These are phyloP conservation scores for Platypus cylindrus DNA, from an alignment of 2,888 invertebrate species.

Conservation along the genomic window DNA sequence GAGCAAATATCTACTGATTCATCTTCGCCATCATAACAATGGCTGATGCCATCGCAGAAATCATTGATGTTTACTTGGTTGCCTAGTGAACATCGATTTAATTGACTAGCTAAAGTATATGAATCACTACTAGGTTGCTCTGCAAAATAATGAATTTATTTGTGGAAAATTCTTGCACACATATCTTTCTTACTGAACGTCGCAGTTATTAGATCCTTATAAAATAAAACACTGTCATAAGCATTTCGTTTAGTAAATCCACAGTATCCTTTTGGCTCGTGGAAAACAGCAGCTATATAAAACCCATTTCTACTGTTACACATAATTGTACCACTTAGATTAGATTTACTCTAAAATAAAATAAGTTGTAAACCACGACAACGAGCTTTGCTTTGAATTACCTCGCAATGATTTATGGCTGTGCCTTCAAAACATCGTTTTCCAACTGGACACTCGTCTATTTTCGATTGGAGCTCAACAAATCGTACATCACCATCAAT, in stretches of 20 bases:
- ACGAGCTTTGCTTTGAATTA: conserved; percentile 4
- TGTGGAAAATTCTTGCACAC: no score
- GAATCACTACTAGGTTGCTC: not conserved
- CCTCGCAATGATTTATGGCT: conserved; percentile 16
- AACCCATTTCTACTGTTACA: conserved; percentile 54
- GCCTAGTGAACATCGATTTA: conserved; percentile 56
- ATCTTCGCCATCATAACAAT: conserved; percentile 59
- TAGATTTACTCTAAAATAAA: conserved; percentile 16
- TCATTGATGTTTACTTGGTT: conserved; percentile 45
- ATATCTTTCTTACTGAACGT: conserved; percentile 35
- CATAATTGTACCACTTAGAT: conserved; percentile 56
- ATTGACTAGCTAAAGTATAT: conserved; percentile 36
- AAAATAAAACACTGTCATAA: conserved; percentile 42
- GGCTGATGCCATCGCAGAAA: conserved; percentile 53
- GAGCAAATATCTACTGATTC: conserved; percentile 43
- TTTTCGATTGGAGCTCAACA: conserved; percentile 39
- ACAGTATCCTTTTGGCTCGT: conserved; percentile 44
- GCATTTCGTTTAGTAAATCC: conserved; percentile 36
- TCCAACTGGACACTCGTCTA: conserved; percentile 39
- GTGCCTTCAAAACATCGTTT: conserved; percentile 43
- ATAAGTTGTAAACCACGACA: no score
- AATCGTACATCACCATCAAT: conserved; percentile 39
- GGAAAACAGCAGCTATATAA: conserved; percentile 59
- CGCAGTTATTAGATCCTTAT: conserved; percentile 40
- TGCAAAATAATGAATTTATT: not conserved